Evolutionary conservation across 2,888 invertebrate genomes (phyloP).

Genomic region (Linyphia triangularis): DNA sequence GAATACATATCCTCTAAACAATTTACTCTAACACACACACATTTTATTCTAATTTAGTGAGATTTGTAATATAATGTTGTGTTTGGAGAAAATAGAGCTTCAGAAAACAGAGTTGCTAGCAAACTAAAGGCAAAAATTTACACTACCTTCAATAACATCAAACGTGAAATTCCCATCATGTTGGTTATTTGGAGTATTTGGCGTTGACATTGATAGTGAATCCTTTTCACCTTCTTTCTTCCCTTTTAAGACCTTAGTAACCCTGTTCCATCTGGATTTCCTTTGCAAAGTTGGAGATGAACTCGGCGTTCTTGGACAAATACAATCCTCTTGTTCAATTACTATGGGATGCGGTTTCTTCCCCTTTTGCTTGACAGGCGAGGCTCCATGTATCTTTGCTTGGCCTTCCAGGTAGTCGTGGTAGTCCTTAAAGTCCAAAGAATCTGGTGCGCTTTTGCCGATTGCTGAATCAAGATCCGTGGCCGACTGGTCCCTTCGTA

Average conservation of each 20-base stretch:
- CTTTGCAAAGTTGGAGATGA: conserved; percentile 80
- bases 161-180: conserved; percentile 66
- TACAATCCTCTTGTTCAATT: conserved; percentile 26
- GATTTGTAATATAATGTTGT: neutral
- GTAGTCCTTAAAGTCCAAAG: conserved; percentile 3
- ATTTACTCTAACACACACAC: neutral
- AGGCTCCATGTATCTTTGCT: neutral
- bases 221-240: conserved; percentile 58
- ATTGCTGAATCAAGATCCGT: conserved; percentile 19
- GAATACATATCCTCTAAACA: neutral
- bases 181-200: conserved; percentile 67
- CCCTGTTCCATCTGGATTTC: conserved; percentile 87
- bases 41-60: too few relatives aligned
- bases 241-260: conserved; percentile 82
- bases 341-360: conserved; percentile 20
- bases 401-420: conserved; percentile 3
- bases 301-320: conserved; percentile 71
- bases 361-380: neutral
- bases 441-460: neutral
- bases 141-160: conserved; percentile 59
- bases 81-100: neutral
- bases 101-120: too few relatives aligned
- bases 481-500: conserved; percentile 25
- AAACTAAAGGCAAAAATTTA: neutral
- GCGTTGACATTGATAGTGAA: conserved; percentile 51